Evolutionary conservation across 2,797 vertebrate genomes (phyloP), one percentile per base, ranked within the genome.

Genomic region (Enteromius paludinosus): DNA sequence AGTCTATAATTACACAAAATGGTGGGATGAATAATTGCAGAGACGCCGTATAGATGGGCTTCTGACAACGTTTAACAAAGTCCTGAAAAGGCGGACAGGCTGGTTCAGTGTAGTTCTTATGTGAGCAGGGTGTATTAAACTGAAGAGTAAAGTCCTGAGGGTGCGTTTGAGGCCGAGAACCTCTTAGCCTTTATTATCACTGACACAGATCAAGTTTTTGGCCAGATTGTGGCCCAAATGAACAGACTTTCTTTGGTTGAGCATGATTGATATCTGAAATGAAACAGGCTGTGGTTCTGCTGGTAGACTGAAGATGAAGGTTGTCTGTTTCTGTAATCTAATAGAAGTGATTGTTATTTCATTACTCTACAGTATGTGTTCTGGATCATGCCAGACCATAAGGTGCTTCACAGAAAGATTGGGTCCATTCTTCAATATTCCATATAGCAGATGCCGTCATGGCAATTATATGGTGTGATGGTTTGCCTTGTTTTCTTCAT

Each of bases 291-390:
- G 20, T 82, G 66, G 38, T 79, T 59, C 38, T 83, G 79, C 56
- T 81, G 72, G 33, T 20, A 56, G 41, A 84, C 61, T 62, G 43
- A 56, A 78, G 18, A 64, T 78, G 79, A 70, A n/a, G 11, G 72
- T 38, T 88, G 86, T 88, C 88, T 90, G 88, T 93, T 87, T 87
- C 1, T 78, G 83, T 93, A 92, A 93, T 92, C 89, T 87, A 92
- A 92, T 92, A 87, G 82, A 88, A 89, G 89, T 88, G 88, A 92
- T 88, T 90, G 87, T 89, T 89, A 91, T 93, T 93, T 94, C 87
- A 92, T 94, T 92, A 92, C 85, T 85, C 83, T 61, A 83, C n/a
- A n/a, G n/a, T n/a, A n/a, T 65, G 82, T 84, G 85, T 85, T 85
- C 86, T 84, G 86, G 81, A 89, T 91, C 75, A 90, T 91, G 91